Base-by-base conservation (phyloP, 2,113 vertebrate species). In the Cryptoleucopteryx plumbea region DNA sequence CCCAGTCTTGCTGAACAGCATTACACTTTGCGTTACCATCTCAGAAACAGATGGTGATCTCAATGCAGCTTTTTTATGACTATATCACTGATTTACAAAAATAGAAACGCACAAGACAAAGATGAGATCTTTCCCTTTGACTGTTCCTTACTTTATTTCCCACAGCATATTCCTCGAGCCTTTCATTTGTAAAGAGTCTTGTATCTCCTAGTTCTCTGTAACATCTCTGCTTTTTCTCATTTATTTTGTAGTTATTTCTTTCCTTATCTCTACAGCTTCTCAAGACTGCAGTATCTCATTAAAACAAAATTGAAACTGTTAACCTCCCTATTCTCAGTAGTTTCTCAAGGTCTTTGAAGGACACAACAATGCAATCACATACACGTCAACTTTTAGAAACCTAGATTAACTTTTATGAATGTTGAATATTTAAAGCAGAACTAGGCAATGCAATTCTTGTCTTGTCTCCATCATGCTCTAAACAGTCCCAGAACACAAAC, bases 261-360 rank as follows among this genome's bases (percentile, higher is more conserved):
- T 88, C 43, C 58, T 96, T 92, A 97, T 93, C 90, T 95, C 75
- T 74, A 47, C 47, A 87, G 74, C 47, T 97, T 96, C 66, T 95
- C 83, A 93, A 68, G 43, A 61, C 48, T 61, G 38, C 43, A 66
- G 59, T 93, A 96, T 94, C 94, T 97, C 89, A 97, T 97, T 97
- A 97, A 94, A 94, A 92, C 81, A 93, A 95, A 97, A 97, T 82
- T 92, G 94, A 86, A 94, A 91, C 80, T 88, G 67, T 94, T 97
- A 93, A 94, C 89, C 86, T 97, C 47, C 29, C 13, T 82, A 36
- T 78, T 90, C 90, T 95, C 81, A 61, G 45, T 84, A 95, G 21
- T 79, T 97, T 94, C 50, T 97, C 62, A 96, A 96, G 91, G 88
- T 89, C 63, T 96, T 94, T 91, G 78, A 96, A 94, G 93, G 91